Conservation (phyloP, 2,888 invertebrate species). For the Minunthozetes semirufus region DNA sequence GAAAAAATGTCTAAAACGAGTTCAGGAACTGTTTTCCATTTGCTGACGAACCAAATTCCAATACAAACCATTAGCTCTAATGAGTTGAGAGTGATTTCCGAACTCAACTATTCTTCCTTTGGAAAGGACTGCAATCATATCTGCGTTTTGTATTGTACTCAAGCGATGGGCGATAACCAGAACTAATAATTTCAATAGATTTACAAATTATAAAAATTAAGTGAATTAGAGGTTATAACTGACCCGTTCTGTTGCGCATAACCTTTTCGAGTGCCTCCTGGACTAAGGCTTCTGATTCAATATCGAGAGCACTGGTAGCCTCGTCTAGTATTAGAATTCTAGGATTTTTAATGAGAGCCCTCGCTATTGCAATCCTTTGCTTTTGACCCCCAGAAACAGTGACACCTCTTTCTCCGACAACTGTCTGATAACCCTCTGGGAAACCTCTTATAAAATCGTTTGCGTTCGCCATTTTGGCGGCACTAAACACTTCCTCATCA, state of each 20-base stretch:
- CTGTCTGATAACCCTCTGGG: conserved; percentile 73
- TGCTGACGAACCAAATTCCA: conserved; percentile 61
- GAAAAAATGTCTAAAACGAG: neutral
- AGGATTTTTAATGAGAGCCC: conserved; percentile 85
- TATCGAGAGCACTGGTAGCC: conserved; percentile 84
- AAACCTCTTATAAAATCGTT: conserved; percentile 77
- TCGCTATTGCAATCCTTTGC: conserved; percentile 87
- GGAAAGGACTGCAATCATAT: conserved; percentile 80
- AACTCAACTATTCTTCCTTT: conserved; percentile 78
- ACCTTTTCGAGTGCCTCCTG: conserved; percentile 80
- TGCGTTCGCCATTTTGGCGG: conserved; percentile 80
- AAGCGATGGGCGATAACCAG: conserved; percentile 91
- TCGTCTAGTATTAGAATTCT: conserved; percentile 76
- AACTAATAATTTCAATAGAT: conserved; percentile 54
- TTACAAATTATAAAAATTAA: neutral
- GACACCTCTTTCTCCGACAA: conserved; percentile 75
- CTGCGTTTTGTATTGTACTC: conserved; percentile 83
- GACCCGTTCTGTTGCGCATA: conserved; percentile 59
- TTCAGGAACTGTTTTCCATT: neutral
- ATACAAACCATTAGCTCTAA: conserved; percentile 70
- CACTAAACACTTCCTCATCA: conserved; percentile 59
- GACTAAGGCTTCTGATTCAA: conserved; percentile 82
- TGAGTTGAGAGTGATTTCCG: conserved; percentile 51
- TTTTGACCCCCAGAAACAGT: conserved; percentile 93
- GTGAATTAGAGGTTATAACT: neutral